Evolutionary conservation across 1,140 invertebrate species (phyloP), one percentile per base, ranked within the genome.

Genomic region (Wiebesia pumilae): DNA sequence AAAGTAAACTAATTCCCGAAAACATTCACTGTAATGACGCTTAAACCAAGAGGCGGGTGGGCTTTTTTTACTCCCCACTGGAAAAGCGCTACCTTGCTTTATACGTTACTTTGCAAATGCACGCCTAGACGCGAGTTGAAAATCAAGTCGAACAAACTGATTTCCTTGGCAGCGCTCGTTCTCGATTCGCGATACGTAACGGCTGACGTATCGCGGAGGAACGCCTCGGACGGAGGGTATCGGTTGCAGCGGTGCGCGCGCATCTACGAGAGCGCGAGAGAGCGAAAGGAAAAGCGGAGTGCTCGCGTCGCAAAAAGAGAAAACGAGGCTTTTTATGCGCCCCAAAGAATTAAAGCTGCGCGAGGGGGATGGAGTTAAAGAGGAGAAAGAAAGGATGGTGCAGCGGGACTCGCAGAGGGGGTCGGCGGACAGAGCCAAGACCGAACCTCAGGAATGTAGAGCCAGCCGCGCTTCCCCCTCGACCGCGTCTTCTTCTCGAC

Each of bases 371-470:
- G 38, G 40, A 51, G 16, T 35, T 24, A 77, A 75, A 58, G 27
- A 62, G n/a, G 19, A 65, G n/a, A 43, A 77, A n/a, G 21, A 33
- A 16, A 30, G 10, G 16, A n/a, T 0, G 27, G 62, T 12, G 12
- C 3, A 21, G 35, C 30, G 40, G 4, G 14, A 33, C 67, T 27
- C 33, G 47, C 10, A 38, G 33, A 2, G 38, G 62, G 43, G 75
- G n/a, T 40, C 40, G 65, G 4, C 33, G 69, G 30, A 62, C 30
- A 77, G 82, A 83, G 71, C 85, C 78, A 81, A 86, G 88, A 87
- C 84, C 78, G 83, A 89, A 89, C 89, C 87, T 89, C 89, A 89
- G 89, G 89, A 89, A 89, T 89, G 89, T 89, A 89, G 88, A 88
- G 85, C 80, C 83, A 75, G 82, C 54, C 43, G 69, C 58, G 69